phyloP scores from a whole-genome alignment of 2,888 invertebrate genomes.

The Lasioglossum leucozonium region DNA sequence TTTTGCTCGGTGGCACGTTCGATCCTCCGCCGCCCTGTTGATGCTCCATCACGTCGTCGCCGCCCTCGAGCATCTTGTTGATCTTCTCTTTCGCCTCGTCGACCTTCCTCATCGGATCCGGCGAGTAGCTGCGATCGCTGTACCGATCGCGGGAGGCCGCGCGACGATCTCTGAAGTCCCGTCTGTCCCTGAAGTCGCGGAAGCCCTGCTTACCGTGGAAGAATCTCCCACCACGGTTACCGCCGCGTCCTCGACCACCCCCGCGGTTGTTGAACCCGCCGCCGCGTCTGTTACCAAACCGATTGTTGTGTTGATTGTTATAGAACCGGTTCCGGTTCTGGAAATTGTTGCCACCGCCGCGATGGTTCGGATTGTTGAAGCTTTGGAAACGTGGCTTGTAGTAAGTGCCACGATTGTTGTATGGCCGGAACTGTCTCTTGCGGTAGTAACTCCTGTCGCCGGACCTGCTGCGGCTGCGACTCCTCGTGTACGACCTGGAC shows the following conservation, averaged over 20 bases:
- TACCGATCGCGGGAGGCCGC: slow-evolving; percentile 84
- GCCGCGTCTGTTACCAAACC: slow-evolving; percentile 79
- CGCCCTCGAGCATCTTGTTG: slow-evolving; percentile 86
- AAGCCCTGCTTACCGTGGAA: slow-evolving; percentile 85
- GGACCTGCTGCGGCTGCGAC: slow-evolving; percentile 85
- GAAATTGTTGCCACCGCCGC: slow-evolving; percentile 85
- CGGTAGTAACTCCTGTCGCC: slow-evolving; percentile 83
- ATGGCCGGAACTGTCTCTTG: slow-evolving; percentile 83
- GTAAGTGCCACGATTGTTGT: slow-evolving; percentile 90
- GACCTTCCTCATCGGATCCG: slow-evolving; percentile 85
- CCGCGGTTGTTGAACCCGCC: slow-evolving; percentile 81
- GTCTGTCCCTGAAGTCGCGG: slow-evolving; percentile 89
- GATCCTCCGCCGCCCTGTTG: slow-evolving; percentile 69
- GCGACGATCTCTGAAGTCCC: slow-evolving; percentile 88
- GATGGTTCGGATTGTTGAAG: slow-evolving; percentile 86
- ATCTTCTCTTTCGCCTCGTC: slow-evolving; percentile 87
- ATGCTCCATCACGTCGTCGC: slow-evolving; percentile 76
- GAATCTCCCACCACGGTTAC: slow-evolving; percentile 79
- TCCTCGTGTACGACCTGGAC: slow-evolving; percentile 87
- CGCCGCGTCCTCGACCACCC: slow-evolving; percentile 75
- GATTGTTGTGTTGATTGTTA: slow-evolving; percentile 81
- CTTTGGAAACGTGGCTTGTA: slow-evolving; percentile 92
- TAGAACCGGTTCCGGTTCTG: slow-evolving; percentile 82
- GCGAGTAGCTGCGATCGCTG: slow-evolving; percentile 86
- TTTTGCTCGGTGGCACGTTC: slow-evolving; percentile 79